Percentiles rank a stretch among this genome's conserved stretches.
These are phyloP conservation scores for Linnaemya tessellans DNA, from an alignment of 2,888 invertebrate genomes.

Conservation along the genomic window DNA sequence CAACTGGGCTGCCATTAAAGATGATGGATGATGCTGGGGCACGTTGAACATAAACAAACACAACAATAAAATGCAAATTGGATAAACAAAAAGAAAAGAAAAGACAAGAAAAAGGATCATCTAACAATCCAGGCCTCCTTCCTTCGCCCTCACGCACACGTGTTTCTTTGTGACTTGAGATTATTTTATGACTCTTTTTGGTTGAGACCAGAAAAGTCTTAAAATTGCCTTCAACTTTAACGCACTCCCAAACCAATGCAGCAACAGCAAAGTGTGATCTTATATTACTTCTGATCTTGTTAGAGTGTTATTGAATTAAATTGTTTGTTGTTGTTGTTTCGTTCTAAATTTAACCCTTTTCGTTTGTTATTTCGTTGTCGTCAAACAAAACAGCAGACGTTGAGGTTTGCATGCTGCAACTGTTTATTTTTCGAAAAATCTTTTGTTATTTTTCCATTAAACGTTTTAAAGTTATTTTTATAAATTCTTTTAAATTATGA, in stretches of 20 bases:
- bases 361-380: neutral
- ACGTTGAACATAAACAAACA: conserved; percentile 54
- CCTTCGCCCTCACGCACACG: conserved; percentile 19
- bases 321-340: neutral
- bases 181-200: conserved; percentile 57
- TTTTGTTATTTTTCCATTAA: conserved; percentile 51
- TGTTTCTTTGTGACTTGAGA: conserved; percentile 14
- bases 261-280: conserved; percentile 63
- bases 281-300: conserved; percentile 32
- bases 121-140: conserved; percentile 38
- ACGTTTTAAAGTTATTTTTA: conserved; percentile 39
- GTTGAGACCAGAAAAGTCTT: conserved; percentile 48
- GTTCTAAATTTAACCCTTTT: conserved; percentile 63
- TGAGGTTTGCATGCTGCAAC: neutral
- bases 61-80: conserved; percentile 62
- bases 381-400: conserved; percentile 8
- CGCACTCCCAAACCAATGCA: conserved; percentile 39
- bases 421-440: conserved; percentile 60
- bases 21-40: conserved; percentile 11
- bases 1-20: conserved; percentile 15
- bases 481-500: conserved; percentile 27
- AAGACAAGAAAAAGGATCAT: conserved; percentile 63
- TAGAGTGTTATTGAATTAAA: conserved; percentile 5
- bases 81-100: conserved; percentile 69
- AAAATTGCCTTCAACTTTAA: conserved; percentile 30